These are phyloP conservation scores for Aleiodes leptofemur DNA, from an alignment of 2,888 invertebrate species.

Conservation along the genomic window DNA sequence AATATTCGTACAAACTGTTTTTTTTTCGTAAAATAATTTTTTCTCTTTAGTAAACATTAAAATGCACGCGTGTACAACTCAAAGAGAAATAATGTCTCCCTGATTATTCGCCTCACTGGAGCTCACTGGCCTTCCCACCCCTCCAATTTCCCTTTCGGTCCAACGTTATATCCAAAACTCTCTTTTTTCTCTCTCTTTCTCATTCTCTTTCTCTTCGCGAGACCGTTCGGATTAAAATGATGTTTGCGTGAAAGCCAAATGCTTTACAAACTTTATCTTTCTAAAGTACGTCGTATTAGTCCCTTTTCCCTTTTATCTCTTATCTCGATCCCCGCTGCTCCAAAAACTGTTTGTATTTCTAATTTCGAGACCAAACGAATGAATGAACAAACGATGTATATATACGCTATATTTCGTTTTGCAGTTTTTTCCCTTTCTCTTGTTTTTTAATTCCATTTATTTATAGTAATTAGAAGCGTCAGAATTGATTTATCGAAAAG, in stretches of 20 bases:
- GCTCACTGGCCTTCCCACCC: conserved; percentile 63
- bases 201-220: conserved; percentile 42
- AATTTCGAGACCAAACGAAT: conserved; percentile 55
- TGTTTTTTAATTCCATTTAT: neutral
- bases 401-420: neutral
- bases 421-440: neutral
- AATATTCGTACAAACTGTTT: conserved; percentile 45
- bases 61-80: conserved; percentile 60
- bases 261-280: conserved; percentile 74
- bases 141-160: conserved; percentile 31
- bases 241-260: conserved; percentile 75
- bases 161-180: conserved; percentile 41
- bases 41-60: neutral
- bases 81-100: conserved; percentile 75
- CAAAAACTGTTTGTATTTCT: conserved; percentile 63
- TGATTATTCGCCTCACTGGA: conserved; percentile 75
- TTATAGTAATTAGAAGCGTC: too few relatives aligned
- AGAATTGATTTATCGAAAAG: too few relatives aligned
- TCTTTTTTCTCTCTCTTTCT: conserved; percentile 40
- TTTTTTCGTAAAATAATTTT: conserved; percentile 21
- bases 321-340: conserved; percentile 49
- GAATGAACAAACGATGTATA: neutral
- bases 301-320: conserved; percentile 71
- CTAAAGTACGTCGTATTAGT: conserved; percentile 71
- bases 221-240: conserved; percentile 71